Evolutionary conservation across 2,888 invertebrate genomes (phyloP), one percentile per base, ranked within the genome.

Genomic region (Campopleginae sp.): DNA sequence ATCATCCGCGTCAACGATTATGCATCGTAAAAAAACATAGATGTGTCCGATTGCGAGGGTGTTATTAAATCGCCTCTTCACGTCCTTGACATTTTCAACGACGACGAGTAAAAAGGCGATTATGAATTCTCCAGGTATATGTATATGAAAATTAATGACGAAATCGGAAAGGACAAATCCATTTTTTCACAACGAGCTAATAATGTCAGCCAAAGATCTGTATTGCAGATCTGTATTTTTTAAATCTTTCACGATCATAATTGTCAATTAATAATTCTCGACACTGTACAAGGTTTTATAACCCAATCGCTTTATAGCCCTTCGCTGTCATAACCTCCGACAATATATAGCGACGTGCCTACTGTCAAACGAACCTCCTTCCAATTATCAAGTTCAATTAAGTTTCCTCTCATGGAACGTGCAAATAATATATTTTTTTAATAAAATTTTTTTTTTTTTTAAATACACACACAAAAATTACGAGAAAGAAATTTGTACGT

Each of bases 11-110:
- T 38, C n/a, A 44, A 42, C 8, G 19, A 27, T 72, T 72, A 75
- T 33, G 46, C 58, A 46, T 76, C 75, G 33, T 66, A 70, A 61
- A 4, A 58, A 38, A 70, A 51, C 38, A 75, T 46, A 48, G 51
- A 44, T 71, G 61, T 75, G 19, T 68, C 14, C 12, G n/a, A 54
- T 70, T 71, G 76, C 80, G 80, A 76, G 75, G 80, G 83, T 74
- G 82, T 80, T 76, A 76, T 54, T 76, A 76, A 80, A 84, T 80
- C 71, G 80, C 80, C 80, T 65, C 54, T 54, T 65, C 58, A 23
- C 17, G 65, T 46, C 84, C 84, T 84, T 84, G 84, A 84, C 84
- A 84, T 84, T 84, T 84, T 46, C 71, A 71, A 71, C 80, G 76
- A 71, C 80, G 76, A 71, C 44, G 75, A 80, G 65, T 72, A 48